Evolutionary conservation across 1,140 invertebrate species (phyloP).

Genomic region (Macrobrachium rosenbergii): DNA sequence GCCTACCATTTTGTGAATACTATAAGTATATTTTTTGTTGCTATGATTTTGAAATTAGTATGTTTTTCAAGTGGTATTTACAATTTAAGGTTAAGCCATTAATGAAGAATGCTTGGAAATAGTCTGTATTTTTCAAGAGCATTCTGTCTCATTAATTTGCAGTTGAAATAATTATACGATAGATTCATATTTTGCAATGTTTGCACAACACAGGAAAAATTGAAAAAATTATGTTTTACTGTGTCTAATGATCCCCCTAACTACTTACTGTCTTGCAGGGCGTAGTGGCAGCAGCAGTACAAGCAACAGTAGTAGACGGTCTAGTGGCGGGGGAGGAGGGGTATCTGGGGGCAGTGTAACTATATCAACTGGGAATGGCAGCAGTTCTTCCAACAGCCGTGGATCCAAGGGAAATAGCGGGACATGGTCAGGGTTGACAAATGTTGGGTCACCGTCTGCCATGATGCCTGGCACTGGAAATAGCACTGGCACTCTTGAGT

Average conservation of each 20-base stretch:
- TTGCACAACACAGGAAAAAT: no score
- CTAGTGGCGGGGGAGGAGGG: constrained; percentile 21
- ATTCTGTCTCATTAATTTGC: no score
- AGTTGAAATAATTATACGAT: no score
- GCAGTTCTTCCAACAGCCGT: neutral
- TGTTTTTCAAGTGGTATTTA: no score
- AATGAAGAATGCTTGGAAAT: no score
- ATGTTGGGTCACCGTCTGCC: neutral
- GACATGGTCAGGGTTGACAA: neutral
- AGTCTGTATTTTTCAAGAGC: no score
- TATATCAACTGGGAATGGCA: neutral
- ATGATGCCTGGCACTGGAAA: neutral
- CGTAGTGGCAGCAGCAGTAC: constrained; percentile 16
- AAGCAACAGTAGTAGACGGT: constrained; percentile 24
- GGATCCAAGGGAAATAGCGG: neutral
- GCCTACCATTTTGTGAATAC: no score
- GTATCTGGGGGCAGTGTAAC: neutral
- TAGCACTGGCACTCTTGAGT: neutral
- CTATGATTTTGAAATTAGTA: no score
- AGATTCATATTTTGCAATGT: no score
- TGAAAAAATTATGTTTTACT: no score
- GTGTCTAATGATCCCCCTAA: neutral
- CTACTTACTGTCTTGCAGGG: neutral
- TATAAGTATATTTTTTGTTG: no score
- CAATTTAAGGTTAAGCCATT: no score